These are phyloP conservation scores for Sebastes wilsoni DNA, from an alignment of 2,797 vertebrate genomes.

Conservation along the genomic window DNA sequence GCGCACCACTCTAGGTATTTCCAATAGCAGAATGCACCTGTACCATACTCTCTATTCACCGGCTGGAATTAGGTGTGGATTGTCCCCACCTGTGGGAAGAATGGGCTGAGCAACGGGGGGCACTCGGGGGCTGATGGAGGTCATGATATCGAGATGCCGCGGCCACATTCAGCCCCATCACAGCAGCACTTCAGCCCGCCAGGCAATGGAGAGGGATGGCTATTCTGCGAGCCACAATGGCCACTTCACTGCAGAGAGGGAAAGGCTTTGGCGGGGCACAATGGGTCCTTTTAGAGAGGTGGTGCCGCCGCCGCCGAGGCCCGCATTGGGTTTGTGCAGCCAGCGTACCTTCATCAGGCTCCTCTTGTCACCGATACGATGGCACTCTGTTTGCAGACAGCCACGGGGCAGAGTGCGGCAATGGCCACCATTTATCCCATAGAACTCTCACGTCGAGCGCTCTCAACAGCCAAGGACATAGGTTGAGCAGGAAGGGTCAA, in stretches of 20 bases:
- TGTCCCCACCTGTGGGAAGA: slow-evolving; percentile 31
- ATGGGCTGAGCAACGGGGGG: slow-evolving; percentile 35
- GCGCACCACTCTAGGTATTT: neutral
- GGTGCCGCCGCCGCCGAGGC: slow-evolving; percentile 16
- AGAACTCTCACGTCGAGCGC: slow-evolving; percentile 41
- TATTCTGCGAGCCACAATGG: slow-evolving; percentile 67
- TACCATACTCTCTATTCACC: slow-evolving; percentile 34
- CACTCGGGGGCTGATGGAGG: slow-evolving; percentile 48
- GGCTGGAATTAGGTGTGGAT: slow-evolving; percentile 56
- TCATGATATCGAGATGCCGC: slow-evolving; percentile 56
- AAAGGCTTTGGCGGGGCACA: slow-evolving; percentile 56
- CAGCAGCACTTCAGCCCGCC: slow-evolving; percentile 16
- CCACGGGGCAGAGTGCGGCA: slow-evolving; percentile 47
- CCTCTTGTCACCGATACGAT: slow-evolving; percentile 55
- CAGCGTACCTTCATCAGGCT: slow-evolving; percentile 60
- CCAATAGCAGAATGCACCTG: slow-evolving; percentile 21
- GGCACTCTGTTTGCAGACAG: slow-evolving; percentile 40
- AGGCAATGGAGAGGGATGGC: slow-evolving; percentile 47
- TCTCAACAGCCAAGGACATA: slow-evolving; percentile 62
- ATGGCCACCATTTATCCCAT: slow-evolving; percentile 53
- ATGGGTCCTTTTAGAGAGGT: slow-evolving; percentile 56
- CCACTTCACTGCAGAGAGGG: slow-evolving; percentile 54
- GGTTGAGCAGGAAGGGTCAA: slow-evolving; percentile 65
- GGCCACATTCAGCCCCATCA: slow-evolving; percentile 16
- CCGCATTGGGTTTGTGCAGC: slow-evolving; percentile 67